Percentiles rank a stretch among this genome's conserved stretches.
These are phyloP conservation scores for Sesia apiformis DNA, from an alignment of 2,888 invertebrate species.

Conservation along the genomic window DNA sequence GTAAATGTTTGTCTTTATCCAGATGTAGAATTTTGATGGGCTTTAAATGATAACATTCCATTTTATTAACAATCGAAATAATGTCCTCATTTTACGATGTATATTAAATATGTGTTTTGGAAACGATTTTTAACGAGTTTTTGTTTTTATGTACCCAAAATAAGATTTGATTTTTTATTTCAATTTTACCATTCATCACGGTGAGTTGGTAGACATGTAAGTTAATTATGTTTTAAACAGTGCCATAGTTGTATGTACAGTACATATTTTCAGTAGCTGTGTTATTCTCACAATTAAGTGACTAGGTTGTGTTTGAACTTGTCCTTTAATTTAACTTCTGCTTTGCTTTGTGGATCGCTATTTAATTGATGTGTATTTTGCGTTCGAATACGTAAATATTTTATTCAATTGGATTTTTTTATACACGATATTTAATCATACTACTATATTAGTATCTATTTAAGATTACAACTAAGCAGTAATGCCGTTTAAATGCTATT, in stretches of 20 bases:
- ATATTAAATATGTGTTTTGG: background rate
- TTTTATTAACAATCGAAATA: constrained; percentile 7
- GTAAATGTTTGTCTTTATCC: constrained; percentile 28
- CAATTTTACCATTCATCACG: constrained; percentile 23
- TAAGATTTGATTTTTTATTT: constrained; percentile 7
- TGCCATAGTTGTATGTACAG: constrained; percentile 26
- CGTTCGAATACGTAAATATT: no score
- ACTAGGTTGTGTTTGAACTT: background rate
- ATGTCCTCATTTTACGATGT: background rate
- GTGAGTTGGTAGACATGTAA: constrained; percentile 6
- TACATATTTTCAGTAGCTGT: background rate
- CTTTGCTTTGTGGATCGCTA: background rate
- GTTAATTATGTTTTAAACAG: constrained; percentile 23
- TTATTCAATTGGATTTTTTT: no score
- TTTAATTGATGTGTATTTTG: no score
- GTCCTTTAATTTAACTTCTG: background rate
- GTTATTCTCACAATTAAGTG: background rate
- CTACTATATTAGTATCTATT: no score
- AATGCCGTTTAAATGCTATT: no score
- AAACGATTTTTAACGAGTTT: background rate
- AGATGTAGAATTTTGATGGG: constrained; percentile 22
- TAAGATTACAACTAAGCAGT: no score
- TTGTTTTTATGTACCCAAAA: background rate
- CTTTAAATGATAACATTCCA: constrained; percentile 48
- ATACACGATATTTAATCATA: no score